These are phyloP conservation scores for Spodoptera frugiperda DNA, from an alignment of 1,140 invertebrate genomes.

Conservation along the genomic window DNA sequence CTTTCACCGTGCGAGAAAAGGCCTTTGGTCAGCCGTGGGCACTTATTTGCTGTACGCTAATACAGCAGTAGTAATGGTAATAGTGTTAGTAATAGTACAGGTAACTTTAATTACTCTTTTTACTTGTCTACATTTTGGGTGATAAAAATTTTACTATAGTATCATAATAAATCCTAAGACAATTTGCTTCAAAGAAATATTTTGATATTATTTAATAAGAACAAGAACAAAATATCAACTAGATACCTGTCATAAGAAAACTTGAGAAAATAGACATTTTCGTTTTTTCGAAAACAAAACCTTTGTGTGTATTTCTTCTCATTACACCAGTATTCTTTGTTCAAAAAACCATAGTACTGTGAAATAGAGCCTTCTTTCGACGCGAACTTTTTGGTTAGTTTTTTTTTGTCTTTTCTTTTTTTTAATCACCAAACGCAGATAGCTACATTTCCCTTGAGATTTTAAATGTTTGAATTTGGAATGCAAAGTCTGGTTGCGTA, in stretches of 20 bases:
- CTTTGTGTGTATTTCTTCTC: constrained; percentile 22
- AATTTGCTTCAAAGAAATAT: too few species aligned
- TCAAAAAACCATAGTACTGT: constrained; percentile 27
- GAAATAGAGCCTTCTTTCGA: not conserved
- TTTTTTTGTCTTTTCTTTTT: constrained; percentile 6
- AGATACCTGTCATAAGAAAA: not conserved
- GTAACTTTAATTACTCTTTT: too few species aligned
- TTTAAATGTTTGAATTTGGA: not conserved
- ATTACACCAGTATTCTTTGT: constrained; percentile 19
- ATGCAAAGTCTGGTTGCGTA: not conserved
- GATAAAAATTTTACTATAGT: not conserved
- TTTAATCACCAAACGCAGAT: constrained; percentile 29
- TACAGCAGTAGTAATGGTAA: too few species aligned
- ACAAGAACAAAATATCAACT: too few species aligned
- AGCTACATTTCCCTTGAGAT: constrained; percentile 19
- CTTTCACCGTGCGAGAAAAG: too few species aligned
- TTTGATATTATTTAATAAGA: too few species aligned
- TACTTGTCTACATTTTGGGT: too few species aligned
- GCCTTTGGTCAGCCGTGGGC: too few species aligned
- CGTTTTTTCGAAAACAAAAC: not conserved
- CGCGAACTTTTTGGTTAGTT: constrained; percentile 15
- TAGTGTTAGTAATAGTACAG: too few species aligned
- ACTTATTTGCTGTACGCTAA: too few species aligned
- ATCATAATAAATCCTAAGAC: not conserved
- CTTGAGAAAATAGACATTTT: not conserved